Base-by-base conservation (phyloP, 35 echinoderm and acorn worm genomes). In the Hemicentrotus pulcherrimus region DNA sequence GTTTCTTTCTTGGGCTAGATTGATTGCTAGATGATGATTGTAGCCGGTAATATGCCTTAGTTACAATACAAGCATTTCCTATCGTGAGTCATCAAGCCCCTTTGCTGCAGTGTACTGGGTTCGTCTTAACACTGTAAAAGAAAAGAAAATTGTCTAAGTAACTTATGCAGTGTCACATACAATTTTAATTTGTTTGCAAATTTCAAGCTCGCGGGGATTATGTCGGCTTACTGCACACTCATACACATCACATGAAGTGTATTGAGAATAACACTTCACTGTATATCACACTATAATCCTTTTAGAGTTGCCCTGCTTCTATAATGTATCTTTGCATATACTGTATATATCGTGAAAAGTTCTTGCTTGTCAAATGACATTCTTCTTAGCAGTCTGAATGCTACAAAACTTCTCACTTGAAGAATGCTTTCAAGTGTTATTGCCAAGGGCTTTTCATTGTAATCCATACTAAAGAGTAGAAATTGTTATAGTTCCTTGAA, bases 121-220 rank as follows among this genome's bases (percentile, higher is more conserved):
- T 78, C n/a, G 65, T 78, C 65, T 78, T 78, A 28, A 78, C 65
- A 78, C 65, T 28, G 19, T 28, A 78, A 28, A 78, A 78, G 65
- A 78, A 78, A 78, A 78, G 35, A 78, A 59, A 59, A 59, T 12
- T 58, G 61, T 78, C 65, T 78, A 78, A 78, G 65, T 78, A 78
- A 78, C 65, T 78, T 78, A 78, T 78, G 65, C 65, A 78, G 65
- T 78, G 65, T 78, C 65, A 78, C 65, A 78, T 78, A 78, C 65
- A 78, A 78, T 78, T 78, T 78, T 78, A 78, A 78, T 78, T 78
- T 78, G 65, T 78, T 78, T 78, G 65, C 65, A 78, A 78, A 78
- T 78, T 78, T 18, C 65, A 28, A 78, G 65, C 65, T 78, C 65
- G 19, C 22, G 18, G 65, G 65, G 65, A 78, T 78, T 78, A 78